A percentile compares a stretch with the other conserved stretches of the same genome.
These are phyloP conservation scores for Trachelus troglodyta DNA, from an alignment of 2,888 invertebrate genomes.

Conservation along the genomic window DNA sequence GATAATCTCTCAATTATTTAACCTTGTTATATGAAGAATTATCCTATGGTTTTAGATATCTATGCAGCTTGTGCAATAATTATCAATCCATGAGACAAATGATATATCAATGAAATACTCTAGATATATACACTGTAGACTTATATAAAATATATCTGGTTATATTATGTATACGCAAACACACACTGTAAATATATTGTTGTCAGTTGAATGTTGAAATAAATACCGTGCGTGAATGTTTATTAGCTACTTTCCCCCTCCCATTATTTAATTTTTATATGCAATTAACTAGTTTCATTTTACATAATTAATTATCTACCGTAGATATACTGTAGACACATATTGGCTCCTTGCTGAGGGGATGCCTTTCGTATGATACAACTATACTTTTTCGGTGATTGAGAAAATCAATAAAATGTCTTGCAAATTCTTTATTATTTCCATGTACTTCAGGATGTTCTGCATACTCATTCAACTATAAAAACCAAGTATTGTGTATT, in stretches of 20 bases:
- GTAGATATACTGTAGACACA: conserved; percentile 45
- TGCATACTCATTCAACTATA: conserved; percentile 73
- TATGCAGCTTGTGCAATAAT: conserved; percentile 46
- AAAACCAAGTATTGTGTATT: conserved; percentile 24
- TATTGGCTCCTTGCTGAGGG: conserved; percentile 67
- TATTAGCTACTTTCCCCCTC: background rate
- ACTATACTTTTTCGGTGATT: conserved; percentile 73
- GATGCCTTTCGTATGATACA: conserved; percentile 69
- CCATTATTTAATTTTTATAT: background rate
- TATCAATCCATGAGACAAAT: conserved; percentile 32
- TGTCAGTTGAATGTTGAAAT: conserved; percentile 64
- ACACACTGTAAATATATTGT: conserved; percentile 44
- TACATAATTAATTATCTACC: conserved; percentile 11
- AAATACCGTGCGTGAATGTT: conserved; percentile 53
- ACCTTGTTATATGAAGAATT: background rate
- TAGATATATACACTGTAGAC: conserved; percentile 12
- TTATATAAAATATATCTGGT: conserved; percentile 32
- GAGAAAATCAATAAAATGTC: conserved; percentile 75
- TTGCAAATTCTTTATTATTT: conserved; percentile 76
- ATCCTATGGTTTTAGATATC: conserved; percentile 20
- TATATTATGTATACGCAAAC: conserved; percentile 45
- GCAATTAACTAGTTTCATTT: background rate
- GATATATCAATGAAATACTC: conserved; percentile 37
- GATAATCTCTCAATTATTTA: background rate
- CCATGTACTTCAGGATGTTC: conserved; percentile 78